A percentile compares a stretch with the other conserved stretches of the same genome.
phyloP scores from a whole-genome alignment of 2,888 invertebrate species.

The Chromoteleia sp. region DNA sequence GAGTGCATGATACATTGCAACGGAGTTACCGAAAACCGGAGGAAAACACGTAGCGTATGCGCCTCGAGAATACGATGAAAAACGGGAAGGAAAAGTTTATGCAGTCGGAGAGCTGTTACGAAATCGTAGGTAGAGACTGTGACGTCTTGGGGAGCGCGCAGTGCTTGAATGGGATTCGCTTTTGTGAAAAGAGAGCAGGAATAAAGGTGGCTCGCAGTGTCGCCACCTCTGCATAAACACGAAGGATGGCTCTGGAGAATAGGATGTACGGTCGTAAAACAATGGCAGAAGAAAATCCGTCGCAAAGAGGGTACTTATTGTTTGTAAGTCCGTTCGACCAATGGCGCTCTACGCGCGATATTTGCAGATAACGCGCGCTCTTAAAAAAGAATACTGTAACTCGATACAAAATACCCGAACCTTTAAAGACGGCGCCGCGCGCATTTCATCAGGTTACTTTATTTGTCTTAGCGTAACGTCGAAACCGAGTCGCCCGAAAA shows the following conservation, averaged over 20 bases:
- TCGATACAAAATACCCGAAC: slow-evolving; percentile 7
- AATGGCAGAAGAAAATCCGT: slow-evolving; percentile 65
- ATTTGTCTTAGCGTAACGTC: not conserved
- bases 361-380: slow-evolving; percentile 28
- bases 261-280: slow-evolving; percentile 66
- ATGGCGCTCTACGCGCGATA: slow-evolving; percentile 37
- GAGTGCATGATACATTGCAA: slow-evolving; percentile 68
- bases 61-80: slow-evolving; percentile 67
- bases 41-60: slow-evolving; percentile 69
- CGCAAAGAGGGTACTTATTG: slow-evolving; percentile 67
- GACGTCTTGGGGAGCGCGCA: slow-evolving; percentile 58
- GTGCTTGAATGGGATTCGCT: slow-evolving; percentile 66
- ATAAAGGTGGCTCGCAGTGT: slow-evolving; percentile 67
- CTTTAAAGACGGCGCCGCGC: not conserved
- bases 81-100: slow-evolving; percentile 70
- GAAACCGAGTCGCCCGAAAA: too few species aligned
- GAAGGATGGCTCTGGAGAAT: slow-evolving; percentile 63
- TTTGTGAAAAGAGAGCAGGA: slow-evolving; percentile 65
- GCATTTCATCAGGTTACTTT: not conserved
- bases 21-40: slow-evolving; percentile 64
- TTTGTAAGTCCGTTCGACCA: slow-evolving; percentile 64
- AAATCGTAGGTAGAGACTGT: slow-evolving; percentile 63
- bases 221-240: slow-evolving; percentile 69
- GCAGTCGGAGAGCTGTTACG: slow-evolving; percentile 63
- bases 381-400: slow-evolving; percentile 16